Evolutionary conservation across 1,140 invertebrate species (phyloP), one percentile per base, ranked within the genome.

Genomic region (silkworm (Bombyx mori)): DNA sequence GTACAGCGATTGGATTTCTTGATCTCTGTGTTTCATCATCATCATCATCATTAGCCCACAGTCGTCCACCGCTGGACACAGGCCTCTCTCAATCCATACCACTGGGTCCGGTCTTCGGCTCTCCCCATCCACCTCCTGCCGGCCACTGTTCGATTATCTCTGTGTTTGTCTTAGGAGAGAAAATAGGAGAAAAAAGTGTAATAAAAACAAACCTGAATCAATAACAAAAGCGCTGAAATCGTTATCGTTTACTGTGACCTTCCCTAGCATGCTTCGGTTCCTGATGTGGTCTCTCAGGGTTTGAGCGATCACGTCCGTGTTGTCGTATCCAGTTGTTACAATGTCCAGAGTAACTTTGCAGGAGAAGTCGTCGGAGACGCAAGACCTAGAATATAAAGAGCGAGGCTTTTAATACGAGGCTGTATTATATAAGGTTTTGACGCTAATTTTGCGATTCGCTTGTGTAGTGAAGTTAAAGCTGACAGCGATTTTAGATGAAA

Each of bases 341-440:
- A 88, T 79, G 52, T 88, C 86, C 50, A 88, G 50, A 0, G 85
- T 86, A 18, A 87, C 85, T 58, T 88, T 88, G 59, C 83, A 88
- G 0, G 84, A 71, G 52, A 85, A 86, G 44, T 80, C 75, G 44
- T 88, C 84, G 0, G 71, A 68, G 42, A 72, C 52, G 1, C 78
- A 68, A 0, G 85, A 84, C 57, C 87, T 88, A 75, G 10, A 79
- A 77, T 57, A 54, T 18, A 56, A 57, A 44, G 44, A 45, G 42
- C 26, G 18, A 35, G 3, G 53, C 6, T 53, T 9, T 42, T 42
- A 45, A 55, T 35, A 47, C 6, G 2, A 53, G 18, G 42, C 12
- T 18, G 12, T 18, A 18, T 18, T 18, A 18, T 47, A 47, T 47
- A 12, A 47, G 26, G 26, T 35, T 35, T 35, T 35, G 26, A 35